These are phyloP conservation scores for Amblyjoppa fuscipennis DNA, from an alignment of 2,888 invertebrate species.

Conservation along the genomic window DNA sequence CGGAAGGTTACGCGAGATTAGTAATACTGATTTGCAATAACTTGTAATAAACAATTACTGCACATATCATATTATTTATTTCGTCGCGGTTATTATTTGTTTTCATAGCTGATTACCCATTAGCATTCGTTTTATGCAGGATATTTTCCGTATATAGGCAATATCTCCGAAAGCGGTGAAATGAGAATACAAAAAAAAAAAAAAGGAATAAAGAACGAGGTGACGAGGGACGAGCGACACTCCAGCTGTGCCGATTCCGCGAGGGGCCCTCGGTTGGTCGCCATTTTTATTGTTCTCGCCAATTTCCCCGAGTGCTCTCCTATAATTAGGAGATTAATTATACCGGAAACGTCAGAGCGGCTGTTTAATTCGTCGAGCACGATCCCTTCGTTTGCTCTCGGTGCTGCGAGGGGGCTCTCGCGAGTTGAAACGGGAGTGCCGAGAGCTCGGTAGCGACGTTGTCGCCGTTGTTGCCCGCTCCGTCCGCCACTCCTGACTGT, in stretches of 20 bases:
- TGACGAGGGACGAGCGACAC: neutral
- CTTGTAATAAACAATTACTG: too few species aligned
- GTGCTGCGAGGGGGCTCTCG: constrained; percentile 5
- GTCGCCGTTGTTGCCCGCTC: constrained; percentile 18
- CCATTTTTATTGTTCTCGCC: constrained; percentile 68
- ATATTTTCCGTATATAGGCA: too few species aligned
- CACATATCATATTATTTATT: too few species aligned
- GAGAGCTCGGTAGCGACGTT: constrained; percentile 40
- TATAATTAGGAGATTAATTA: constrained; percentile 79
- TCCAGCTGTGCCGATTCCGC: constrained; percentile 31
- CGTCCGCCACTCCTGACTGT: constrained; percentile 24
- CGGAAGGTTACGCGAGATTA: too few species aligned
- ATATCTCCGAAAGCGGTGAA: neutral
- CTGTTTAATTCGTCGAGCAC: constrained; percentile 61
- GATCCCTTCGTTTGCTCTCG: constrained; percentile 43
- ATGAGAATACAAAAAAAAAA: neutral
- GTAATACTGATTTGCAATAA: too few species aligned
- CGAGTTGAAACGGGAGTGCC: constrained; percentile 36
- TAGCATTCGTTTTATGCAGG: too few species aligned
- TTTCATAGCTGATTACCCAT: too few species aligned
- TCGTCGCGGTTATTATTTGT: too few species aligned
- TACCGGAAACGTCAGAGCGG: constrained; percentile 63
- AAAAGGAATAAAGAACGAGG: neutral
- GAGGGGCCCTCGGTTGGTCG: constrained; percentile 20
- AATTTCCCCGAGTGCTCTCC: constrained; percentile 70